Conservation (phyloP, 2,113 vertebrate genomes). For the Garra rufa region DNA sequence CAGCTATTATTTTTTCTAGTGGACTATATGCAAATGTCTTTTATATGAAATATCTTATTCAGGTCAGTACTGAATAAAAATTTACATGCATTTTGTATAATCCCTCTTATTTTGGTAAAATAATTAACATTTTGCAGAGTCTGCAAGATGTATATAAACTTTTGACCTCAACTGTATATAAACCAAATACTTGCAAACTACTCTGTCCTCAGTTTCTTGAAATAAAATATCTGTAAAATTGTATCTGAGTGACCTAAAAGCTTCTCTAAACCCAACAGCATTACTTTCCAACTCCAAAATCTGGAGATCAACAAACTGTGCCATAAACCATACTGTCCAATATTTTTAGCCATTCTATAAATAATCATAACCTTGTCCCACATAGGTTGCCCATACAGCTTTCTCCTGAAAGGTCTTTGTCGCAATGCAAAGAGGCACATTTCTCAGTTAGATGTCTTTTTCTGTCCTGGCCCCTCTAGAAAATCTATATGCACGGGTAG, state of each 20-base stretch:
- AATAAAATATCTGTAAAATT: not conserved
- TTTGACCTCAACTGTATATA: no score
- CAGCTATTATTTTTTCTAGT: no score
- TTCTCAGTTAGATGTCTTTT: conserved; percentile 55
- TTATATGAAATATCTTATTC: no score
- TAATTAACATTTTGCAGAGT: no score
- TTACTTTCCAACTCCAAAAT: not conserved
- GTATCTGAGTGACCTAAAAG: not conserved
- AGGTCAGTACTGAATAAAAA: no score
- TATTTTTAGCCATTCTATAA: conserved; percentile 75
- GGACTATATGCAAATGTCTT: no score
- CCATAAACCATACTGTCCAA: conserved; percentile 45
- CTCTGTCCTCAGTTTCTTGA: not conserved
- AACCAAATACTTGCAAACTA: not conserved
- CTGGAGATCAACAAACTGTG: conserved; percentile 14
- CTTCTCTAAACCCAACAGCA: not conserved
- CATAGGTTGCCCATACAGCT: conserved; percentile 61
- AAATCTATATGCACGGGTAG: not conserved
- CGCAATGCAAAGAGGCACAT: conserved; percentile 36
- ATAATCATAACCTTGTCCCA: conserved; percentile 73
- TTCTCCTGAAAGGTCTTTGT: conserved; percentile 64
- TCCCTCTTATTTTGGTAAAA: no score
- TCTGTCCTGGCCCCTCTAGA: not conserved
- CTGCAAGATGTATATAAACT: no score
- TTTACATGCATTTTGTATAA: no score